Evolutionary conservation across 2,888 invertebrate genomes (phyloP).

Genomic region (Eurytoma californica): DNA sequence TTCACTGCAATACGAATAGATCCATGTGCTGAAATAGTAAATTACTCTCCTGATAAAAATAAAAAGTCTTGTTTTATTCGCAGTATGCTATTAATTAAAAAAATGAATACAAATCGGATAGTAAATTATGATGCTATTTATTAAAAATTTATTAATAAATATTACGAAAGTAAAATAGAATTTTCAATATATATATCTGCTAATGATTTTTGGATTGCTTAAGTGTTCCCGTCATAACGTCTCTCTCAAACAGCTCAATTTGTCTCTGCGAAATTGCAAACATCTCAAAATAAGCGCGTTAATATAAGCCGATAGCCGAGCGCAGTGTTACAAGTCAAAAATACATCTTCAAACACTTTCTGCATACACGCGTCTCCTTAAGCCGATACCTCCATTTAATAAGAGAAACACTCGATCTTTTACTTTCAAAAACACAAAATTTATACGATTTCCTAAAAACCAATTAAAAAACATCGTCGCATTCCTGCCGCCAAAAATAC

Average conservation of each 20-base stretch:
- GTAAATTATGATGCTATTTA: too few relatives aligned
- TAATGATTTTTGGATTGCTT: conserved; percentile 18
- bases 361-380: background rate
- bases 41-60: too few relatives aligned
- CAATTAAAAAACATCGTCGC: too few relatives aligned
- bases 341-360: background rate
- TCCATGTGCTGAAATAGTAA: background rate
- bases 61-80: too few relatives aligned
- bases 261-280: conserved; percentile 19
- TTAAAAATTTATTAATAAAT: background rate
- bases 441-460: too few relatives aligned
- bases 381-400: too few relatives aligned
- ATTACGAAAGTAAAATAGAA: background rate
- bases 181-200: conserved; percentile 3
- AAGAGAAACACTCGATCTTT: too few relatives aligned
- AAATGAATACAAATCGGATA: too few relatives aligned
- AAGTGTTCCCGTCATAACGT: conserved; percentile 48
- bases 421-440: too few relatives aligned
- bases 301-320: conserved; percentile 4
- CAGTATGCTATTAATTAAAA: too few relatives aligned
- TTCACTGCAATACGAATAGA: conserved; percentile 17
- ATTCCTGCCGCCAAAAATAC: too few relatives aligned
- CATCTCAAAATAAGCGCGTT: conserved; percentile 40
- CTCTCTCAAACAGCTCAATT: conserved; percentile 40
- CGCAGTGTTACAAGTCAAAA: background rate